A percentile compares a stretch with the other conserved stretches of the same genome.
These are phyloP conservation scores for Acrobasis suavella DNA, from an alignment of 2,888 invertebrate genomes.

Conservation along the genomic window DNA sequence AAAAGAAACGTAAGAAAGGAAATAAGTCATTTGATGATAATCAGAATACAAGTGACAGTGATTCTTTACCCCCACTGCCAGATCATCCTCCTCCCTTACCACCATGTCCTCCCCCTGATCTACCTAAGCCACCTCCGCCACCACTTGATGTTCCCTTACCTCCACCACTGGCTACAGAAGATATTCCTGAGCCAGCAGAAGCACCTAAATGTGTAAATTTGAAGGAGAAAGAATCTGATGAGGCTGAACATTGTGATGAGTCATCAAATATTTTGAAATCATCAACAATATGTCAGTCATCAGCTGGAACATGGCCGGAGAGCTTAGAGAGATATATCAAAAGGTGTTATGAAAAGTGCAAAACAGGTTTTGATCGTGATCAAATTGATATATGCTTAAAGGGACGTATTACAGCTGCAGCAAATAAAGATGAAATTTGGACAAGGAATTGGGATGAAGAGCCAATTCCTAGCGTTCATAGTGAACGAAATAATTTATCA, in stretches of 20 bases:
- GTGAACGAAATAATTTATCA: slow-evolving; percentile 87
- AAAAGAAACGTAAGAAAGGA: slow-evolving; percentile 88
- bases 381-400: slow-evolving; percentile 97
- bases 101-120: slow-evolving; percentile 63
- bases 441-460: slow-evolving; percentile 97
- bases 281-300: slow-evolving; percentile 57
- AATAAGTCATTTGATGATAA: slow-evolving; percentile 83
- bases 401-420: slow-evolving; percentile 95
- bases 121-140: slow-evolving; percentile 55
- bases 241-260: slow-evolving; percentile 53
- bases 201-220: slow-evolving; percentile 41
- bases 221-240: slow-evolving; percentile 44
- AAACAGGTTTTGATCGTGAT: slow-evolving; percentile 94
- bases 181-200: slow-evolving; percentile 66
- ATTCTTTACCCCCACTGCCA: slow-evolving; percentile 72
- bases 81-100: slow-evolving; percentile 33
- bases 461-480: slow-evolving; percentile 93
- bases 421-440: slow-evolving; percentile 93
- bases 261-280: slow-evolving; percentile 61
- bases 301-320: slow-evolving; percentile 88
- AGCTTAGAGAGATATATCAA: slow-evolving; percentile 93
- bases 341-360: slow-evolving; percentile 95
- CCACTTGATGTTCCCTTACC: slow-evolving; percentile 67
- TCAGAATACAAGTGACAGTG: slow-evolving; percentile 54
- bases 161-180: slow-evolving; percentile 71